phyloP scores from a whole-genome alignment of 2,797 vertebrate species.

The Scarus forsteni region DNA sequence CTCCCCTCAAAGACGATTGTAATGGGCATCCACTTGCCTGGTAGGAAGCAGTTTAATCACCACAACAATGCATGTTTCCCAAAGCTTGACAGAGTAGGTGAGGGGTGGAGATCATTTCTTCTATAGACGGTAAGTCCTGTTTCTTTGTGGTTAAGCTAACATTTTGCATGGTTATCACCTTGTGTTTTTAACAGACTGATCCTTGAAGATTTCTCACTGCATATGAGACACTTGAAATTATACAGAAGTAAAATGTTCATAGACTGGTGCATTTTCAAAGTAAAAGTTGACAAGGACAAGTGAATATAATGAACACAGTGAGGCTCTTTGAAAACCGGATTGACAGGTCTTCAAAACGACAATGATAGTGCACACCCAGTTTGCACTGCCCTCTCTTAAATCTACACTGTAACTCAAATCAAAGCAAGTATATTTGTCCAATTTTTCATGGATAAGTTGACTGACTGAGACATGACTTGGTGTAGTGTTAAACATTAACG shows the following conservation, averaged over 20 bases:
- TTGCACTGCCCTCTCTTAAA: too few species aligned
- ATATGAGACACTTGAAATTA: background rate
- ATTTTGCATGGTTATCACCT: constrained; percentile 36
- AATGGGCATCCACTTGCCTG: constrained; percentile 29
- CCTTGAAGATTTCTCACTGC: background rate
- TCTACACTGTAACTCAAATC: too few species aligned
- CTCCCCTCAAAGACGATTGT: constrained; percentile 25
- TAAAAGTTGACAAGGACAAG: background rate
- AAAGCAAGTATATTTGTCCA: too few species aligned
- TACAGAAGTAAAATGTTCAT: background rate
- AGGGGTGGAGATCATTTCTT: constrained; percentile 55
- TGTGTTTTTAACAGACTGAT: constrained; percentile 17
- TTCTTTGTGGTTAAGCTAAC: background rate
- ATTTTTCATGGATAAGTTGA: too few species aligned
- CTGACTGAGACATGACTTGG: too few species aligned
- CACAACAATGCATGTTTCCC: constrained; percentile 35
- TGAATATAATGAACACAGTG: background rate
- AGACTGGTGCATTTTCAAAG: background rate
- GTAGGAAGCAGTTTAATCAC: constrained; percentile 48
- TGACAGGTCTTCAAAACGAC: background rate
- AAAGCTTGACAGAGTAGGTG: constrained; percentile 52
- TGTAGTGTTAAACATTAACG: too few species aligned
- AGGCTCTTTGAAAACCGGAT: constrained; percentile 13
- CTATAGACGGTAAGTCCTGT: constrained; percentile 60
- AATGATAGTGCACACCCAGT: too few species aligned